Conservation (phyloP, 2,888 invertebrate genomes). For the Portevinia maculata region DNA sequence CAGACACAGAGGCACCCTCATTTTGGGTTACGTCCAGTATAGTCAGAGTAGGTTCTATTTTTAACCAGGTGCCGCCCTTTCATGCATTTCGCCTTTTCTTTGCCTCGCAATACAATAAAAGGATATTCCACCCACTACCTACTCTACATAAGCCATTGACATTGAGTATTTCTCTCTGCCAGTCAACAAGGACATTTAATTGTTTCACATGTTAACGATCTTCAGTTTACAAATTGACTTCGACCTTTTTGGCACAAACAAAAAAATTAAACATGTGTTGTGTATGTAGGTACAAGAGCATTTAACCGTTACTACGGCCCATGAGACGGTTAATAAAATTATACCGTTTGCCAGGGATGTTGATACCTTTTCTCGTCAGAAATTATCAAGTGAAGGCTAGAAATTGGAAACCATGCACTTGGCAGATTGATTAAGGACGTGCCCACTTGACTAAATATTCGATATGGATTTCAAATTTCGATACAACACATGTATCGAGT, state of each 20-base stretch:
- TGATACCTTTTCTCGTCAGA: not conserved
- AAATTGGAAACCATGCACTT: conserved; percentile 23
- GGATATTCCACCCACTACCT: not conserved
- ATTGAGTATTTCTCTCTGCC: too few species aligned
- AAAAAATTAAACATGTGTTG: not conserved
- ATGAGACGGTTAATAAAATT: not conserved
- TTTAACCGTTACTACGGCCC: not conserved
- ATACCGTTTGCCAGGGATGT: not conserved
- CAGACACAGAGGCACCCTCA: not conserved
- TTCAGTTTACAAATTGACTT: conserved; percentile 30
- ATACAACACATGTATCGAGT: conserved; percentile 7
- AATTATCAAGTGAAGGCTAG: not conserved
- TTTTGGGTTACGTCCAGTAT: too few species aligned
- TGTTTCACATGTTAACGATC: conserved; percentile 15
- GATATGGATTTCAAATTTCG: conserved; percentile 34
- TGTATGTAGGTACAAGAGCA: not conserved
- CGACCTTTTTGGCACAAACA: not conserved
- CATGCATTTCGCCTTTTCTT: too few species aligned
- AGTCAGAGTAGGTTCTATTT: too few species aligned
- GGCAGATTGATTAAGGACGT: conserved; percentile 3
- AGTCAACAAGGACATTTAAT: too few species aligned
- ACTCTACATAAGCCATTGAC: too few species aligned
- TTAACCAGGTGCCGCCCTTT: too few species aligned
- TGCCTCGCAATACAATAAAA: not conserved
- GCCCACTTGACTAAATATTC: conserved; percentile 36